Conservation (phyloP, 2,888 invertebrate genomes). For the Parnassius orleans region DNA sequence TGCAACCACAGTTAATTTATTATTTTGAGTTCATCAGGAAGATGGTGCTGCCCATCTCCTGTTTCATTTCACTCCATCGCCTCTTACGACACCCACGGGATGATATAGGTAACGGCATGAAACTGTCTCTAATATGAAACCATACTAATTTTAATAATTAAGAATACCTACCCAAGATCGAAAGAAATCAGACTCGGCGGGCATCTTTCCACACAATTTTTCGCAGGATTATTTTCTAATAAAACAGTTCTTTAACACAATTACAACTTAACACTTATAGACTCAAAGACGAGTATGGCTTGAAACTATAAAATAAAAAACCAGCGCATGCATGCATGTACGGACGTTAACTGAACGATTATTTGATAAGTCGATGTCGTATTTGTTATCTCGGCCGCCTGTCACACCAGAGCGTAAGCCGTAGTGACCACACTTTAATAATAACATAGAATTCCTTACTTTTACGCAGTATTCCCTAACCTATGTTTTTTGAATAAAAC, state of each 20-base stretch:
- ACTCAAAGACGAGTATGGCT: not conserved
- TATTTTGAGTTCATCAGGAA: too few species aligned
- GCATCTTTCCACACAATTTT: conserved; percentile 20
- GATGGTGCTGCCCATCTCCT: too few species aligned
- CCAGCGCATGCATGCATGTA: not conserved
- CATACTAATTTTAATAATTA: too few species aligned
- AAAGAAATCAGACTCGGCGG: conserved; percentile 27
- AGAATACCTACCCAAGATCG: conserved; percentile 29
- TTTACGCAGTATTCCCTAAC: too few species aligned
- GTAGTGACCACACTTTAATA: not conserved
- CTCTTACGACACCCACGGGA: too few species aligned
- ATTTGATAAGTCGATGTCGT: conserved; percentile 13
- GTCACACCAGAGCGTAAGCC: conserved; percentile 24
- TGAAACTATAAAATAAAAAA: not conserved
- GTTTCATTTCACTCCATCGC: too few species aligned
- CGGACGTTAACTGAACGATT: conserved; percentile 13
- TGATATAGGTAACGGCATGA: too few species aligned
- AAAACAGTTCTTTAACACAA: too few species aligned
- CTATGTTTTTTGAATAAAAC: too few species aligned
- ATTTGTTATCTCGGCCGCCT: conserved; percentile 24
- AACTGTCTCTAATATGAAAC: too few species aligned
- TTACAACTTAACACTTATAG: not conserved
- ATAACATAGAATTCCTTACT: too few species aligned
- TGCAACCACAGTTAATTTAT: too few species aligned
- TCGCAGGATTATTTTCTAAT: not conserved